Evolutionary conservation across 2,113 vertebrate species (phyloP), one percentile per base, ranked within the genome.

Genomic region (Tachysurus vachellii): DNA sequence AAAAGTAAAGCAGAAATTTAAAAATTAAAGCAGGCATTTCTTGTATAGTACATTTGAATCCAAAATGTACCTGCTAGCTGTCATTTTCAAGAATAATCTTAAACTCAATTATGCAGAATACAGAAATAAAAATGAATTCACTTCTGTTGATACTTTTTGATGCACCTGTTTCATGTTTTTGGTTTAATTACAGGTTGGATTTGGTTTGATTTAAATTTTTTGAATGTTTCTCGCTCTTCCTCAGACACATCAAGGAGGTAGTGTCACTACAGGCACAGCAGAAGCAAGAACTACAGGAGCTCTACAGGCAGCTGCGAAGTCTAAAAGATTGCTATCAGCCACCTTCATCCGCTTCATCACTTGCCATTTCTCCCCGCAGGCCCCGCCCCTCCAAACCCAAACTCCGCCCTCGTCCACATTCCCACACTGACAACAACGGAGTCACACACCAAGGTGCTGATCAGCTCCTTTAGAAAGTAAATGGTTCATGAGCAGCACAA

Each of bases 191-290:
- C 23, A 68, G 44, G 47, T 21, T 4, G 21, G 11, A 11, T 82
- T 83, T 47, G 2, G 14, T 50, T 84, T 84, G 2, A 56, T 73
- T 85, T 61, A 9, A 7, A 5, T 64, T 56, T 42, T 6, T 31
- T 62, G 10, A 64, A 64, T n/a, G 3, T 82, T 9, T 21, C 17
- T 19, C 70, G 42, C 36, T 28, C 44, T 44, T 71, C 57, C 86
- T 13, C 47, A 98, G 97, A 92, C 97, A 98, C 92, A 97, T 97
- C 90, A 96, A 96, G 89, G 97, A 98, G 88, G 97, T 98, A 89
- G 96, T 98, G 70, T 96, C 89, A 75, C 95, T 98, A 87, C 96
- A 97, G 90, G 94, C 96, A 10, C 95, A 97, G 90, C 97, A 98
- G 92, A 97, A 97, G 92, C 92, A 93, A 88, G 97, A 98, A 89